Base-by-base conservation (phyloP, 2,113 vertebrate genomes). In the Clarias batrachus region DNA sequence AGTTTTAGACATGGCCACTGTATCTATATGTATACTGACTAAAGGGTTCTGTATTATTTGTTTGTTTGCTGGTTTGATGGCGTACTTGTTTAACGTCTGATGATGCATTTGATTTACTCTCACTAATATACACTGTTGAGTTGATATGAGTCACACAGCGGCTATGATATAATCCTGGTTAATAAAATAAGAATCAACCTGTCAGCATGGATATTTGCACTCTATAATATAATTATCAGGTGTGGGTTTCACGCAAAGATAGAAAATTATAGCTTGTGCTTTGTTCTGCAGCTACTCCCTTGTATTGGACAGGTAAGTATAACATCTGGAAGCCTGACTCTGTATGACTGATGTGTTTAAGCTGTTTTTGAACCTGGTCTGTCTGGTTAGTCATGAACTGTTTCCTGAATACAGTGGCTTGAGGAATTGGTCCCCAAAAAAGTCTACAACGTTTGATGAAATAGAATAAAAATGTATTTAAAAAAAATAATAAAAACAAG, bases 191-290 rank as follows among this genome's bases (percentile, higher is more conserved):
- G 52, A 78, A 27, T 54, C 74, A 73, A 11, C 17, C 19, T 78
- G 52, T 78, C 52, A 78, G 25, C 25, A 3, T 16, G 25, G 52
- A 54, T 78, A 78, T 78, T 78, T 57, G 30, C 54, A 57, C n/a
- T 19, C 54, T 78, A 57, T 57, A 78, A 78, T 57, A 57, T 78
- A 78, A 78, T 78, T 78, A 30, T 57, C 30, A 54, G 76, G 54
- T 78, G 52, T 77, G 13, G 17, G 76, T n/a, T 77, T 77, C 52
- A 77, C 74, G 54, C 74, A 57, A 57, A 78, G 54, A 54, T 78
- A 16, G n/a, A 57, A 78, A 78, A 57, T 78, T 78, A 78, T 13
- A 56, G 74, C 52, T 78, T 78, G 48, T 77, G 12, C 11, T 14
- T 76, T n/a, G 16, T 19, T 77, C 37, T 77, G 54, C n/a, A 78